Base-by-base conservation (phyloP, 2,888 invertebrate genomes). In the Diplolepis rosae region DNA sequence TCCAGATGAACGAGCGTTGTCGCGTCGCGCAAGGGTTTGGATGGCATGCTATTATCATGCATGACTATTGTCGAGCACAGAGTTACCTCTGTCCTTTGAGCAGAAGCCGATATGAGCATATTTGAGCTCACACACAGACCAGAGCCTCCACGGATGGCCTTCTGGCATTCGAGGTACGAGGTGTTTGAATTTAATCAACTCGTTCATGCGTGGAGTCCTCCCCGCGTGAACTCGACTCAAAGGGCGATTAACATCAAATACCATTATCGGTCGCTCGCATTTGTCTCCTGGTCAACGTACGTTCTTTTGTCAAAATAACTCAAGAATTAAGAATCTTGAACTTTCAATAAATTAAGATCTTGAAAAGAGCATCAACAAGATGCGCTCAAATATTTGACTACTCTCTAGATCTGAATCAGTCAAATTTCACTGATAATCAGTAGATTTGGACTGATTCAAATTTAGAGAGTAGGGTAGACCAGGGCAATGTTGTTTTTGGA, bases 161-260 rank as follows among this genome's bases (percentile, higher is more conserved):
- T 75, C 83, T 77, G 87, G 86, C 80, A 85, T 86, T 82, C 85
- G 81, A 79, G 81, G 80, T 83, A 80, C 83, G 83, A 87, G 87
- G 87, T 87, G 88, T 88, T 87, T 86, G 87, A 88, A 88, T 88
- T 88, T 87, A 88, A 88, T 88, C 88, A 88, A 88, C 86, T 82
- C 83, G 84, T 80, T 86, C 84, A 83, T 86, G 87, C 85, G 85
- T 82, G 79, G 81, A 76, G 80, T 84, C 81, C 80, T 74, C 80
- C 80, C 80, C 82, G 82, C 75, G 81, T 74, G 79, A 79, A 78
- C 79, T 80, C 77, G 74, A 72, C 77, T 78, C 79, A 79, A 87
- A 85, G 86, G 83, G 81, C 83, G 83, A 83, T 85, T 84, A 85
- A 84, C 86, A 84, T 87, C 85, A 85, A 87, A 87, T 86, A 83